Conservation (phyloP, 1,140 invertebrate genomes). For the Anagrus nilaparvatae region DNA sequence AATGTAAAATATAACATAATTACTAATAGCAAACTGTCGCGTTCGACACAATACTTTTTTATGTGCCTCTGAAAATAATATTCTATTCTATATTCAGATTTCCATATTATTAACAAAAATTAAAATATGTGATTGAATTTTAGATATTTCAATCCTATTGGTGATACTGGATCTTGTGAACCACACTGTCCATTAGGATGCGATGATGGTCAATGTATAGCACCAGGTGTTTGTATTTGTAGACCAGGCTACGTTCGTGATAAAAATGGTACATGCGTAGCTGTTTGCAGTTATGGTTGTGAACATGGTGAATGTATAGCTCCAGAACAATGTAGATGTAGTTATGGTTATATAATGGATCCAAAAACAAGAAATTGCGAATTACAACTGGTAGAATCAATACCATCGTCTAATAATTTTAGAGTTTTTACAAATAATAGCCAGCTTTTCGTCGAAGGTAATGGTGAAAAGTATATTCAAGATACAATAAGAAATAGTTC, state of each 20-base stretch:
- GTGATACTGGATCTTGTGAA: slow-evolving; percentile 33
- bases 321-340: slow-evolving; percentile 48
- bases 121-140: neutral
- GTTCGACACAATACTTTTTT: too few relatives aligned
- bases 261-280: slow-evolving; percentile 27
- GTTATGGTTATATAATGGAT: slow-evolving; percentile 18
- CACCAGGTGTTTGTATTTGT: neutral
- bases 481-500: too few relatives aligned
- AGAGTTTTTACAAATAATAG: too few relatives aligned
- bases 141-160: slow-evolving; percentile 28
- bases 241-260: neutral
- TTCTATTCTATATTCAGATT: too few relatives aligned
- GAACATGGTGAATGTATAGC: slow-evolving; percentile 50
- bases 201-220: slow-evolving; percentile 1
- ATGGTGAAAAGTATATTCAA: too few relatives aligned
- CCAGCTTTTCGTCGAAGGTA: too few relatives aligned
- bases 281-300: slow-evolving; percentile 40
- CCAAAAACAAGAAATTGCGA: neutral
- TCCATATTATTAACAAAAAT: neutral
- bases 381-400: neutral
- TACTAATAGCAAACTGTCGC: too few relatives aligned
- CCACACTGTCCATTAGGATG: slow-evolving; percentile 51
- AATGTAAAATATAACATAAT: too few relatives aligned
- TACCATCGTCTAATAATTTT: too few relatives aligned
- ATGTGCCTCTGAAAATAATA: too few relatives aligned